Base-by-base conservation (phyloP, 2,888 invertebrate genomes). In the Ochropleura leucogaster region DNA sequence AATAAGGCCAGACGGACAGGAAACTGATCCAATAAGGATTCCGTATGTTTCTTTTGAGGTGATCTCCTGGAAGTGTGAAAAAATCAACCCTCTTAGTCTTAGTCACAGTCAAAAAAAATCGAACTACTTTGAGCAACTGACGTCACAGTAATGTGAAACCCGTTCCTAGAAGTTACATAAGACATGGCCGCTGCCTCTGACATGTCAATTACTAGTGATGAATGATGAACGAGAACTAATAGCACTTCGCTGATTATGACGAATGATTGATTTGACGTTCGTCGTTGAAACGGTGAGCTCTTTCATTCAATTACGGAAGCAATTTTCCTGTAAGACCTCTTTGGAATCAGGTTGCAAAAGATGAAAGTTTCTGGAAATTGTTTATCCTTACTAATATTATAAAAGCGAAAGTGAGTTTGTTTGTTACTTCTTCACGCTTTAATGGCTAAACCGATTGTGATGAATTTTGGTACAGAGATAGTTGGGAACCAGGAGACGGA, bases 201-300 rank as follows among this genome's bases (percentile, higher is more conserved):
- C 86, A 79, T 69, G 72, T 79, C 84, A 83, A 87, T 88, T 86
- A 88, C 68, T 51, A 10, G 55, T 84, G 86, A 87, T 82, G 72
- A 81, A 88, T 81, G 83, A 72, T 69, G 69, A 63, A 55, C 42
- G 72, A 55, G 51, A 77, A 74, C 80, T 87, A 84, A 82, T 82
- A 78, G 79, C 49, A 51, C 57, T 59, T 49, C 49, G 42, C 86
- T 87, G 84, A 86, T 86, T 79, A 84, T 86, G 86, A 88, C 82
- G 72, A 74, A 51, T 84, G 86, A 84, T 86, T 71, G 86, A 84
- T 86, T 68, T 57, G 70, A 62, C n/a, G 46, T 68, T 59, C 62
- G 57, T 12, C 83, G 40, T 46, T 59, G 59, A 59, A 59, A 76
- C 44, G n/a, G 63, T 40, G 79, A 79, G 55, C 40, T 53, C 55